Evolutionary conservation across 2,888 invertebrate species (phyloP).

Genomic region (Pomacea canaliculata): DNA sequence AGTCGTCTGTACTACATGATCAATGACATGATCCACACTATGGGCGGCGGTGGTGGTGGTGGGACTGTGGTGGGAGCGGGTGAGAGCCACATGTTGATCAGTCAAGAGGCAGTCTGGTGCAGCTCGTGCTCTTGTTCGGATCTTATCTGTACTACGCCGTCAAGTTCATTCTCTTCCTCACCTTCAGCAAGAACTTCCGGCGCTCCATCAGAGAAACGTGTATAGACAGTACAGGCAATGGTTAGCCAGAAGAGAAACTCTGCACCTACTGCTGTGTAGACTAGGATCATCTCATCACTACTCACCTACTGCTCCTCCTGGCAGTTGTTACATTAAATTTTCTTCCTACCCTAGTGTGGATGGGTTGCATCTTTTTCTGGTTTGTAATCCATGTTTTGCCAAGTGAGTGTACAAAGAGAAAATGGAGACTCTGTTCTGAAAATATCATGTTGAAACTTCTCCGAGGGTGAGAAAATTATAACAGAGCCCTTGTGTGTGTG

Average conservation of each 20-base stretch:
- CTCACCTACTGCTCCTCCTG: too few relatives aligned
- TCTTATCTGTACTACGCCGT: conserved; percentile 37
- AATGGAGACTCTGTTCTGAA: too few relatives aligned
- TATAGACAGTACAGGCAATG: neutral
- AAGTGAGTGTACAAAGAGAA: too few relatives aligned
- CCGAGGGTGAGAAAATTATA: too few relatives aligned
- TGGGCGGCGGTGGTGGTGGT: neutral
- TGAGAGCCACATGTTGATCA: neutral
- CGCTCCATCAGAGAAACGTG: conserved; percentile 23
- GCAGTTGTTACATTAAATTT: neutral
- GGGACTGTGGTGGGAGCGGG: neutral
- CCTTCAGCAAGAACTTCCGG: conserved; percentile 39
- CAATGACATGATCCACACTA: neutral
- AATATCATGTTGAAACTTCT: too few relatives aligned
- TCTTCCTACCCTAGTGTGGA: too few relatives aligned
- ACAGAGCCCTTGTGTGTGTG: too few relatives aligned
- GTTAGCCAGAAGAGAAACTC: neutral
- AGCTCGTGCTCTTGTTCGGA: conserved; percentile 33
- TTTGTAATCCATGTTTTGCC: neutral
- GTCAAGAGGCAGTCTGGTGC: conserved; percentile 28
- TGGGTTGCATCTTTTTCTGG: neutral
- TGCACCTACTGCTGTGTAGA: neutral
- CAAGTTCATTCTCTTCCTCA: conserved; percentile 41
- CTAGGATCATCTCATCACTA: neutral
- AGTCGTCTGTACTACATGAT: conserved; percentile 39